Conservation (phyloP, 2,888 invertebrate species). For the Coleophora flavipennella region DNA sequence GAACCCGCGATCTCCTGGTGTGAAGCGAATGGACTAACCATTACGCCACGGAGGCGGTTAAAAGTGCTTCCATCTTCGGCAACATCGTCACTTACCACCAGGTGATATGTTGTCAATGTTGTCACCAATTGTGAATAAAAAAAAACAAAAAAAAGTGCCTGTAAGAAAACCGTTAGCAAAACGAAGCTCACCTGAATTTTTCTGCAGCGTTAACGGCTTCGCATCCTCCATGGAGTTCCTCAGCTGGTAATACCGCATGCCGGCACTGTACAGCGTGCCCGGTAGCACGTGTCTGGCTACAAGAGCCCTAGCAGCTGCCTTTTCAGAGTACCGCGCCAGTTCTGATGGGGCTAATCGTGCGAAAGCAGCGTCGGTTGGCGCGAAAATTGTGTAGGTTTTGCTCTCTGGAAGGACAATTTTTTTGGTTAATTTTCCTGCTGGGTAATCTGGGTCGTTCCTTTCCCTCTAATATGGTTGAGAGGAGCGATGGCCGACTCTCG, state of each 20-base stretch:
- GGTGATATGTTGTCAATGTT: too few species aligned
- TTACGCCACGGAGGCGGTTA: too few species aligned
- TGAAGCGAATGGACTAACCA: too few species aligned
- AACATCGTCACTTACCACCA: too few species aligned
- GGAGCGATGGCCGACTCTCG: too few species aligned
- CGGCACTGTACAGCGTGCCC: conserved; percentile 86
- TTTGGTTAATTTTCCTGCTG: too few species aligned
- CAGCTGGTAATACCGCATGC: conserved; percentile 90
- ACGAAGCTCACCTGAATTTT: conserved; percentile 77
- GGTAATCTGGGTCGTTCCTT: too few species aligned
- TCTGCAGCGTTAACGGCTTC: conserved; percentile 84
- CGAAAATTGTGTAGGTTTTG: conserved; percentile 88
- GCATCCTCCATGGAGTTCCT: conserved; percentile 83
- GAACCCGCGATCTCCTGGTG: too few species aligned
- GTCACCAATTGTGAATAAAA: too few species aligned
- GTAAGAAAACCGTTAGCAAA: neutral
- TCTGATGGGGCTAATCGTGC: conserved; percentile 75
- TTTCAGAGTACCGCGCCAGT: conserved; percentile 73
- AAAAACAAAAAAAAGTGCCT: neutral
- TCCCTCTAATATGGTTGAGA: too few species aligned
- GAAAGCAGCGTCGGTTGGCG: conserved; percentile 88
- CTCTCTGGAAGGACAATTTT: conserved; percentile 67
- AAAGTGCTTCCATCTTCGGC: too few species aligned
- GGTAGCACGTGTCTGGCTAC: conserved; percentile 83
- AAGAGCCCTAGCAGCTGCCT: conserved; percentile 78